Conservation (phyloP, 2,888 invertebrate species). For the Ellobium chinense region DNA sequence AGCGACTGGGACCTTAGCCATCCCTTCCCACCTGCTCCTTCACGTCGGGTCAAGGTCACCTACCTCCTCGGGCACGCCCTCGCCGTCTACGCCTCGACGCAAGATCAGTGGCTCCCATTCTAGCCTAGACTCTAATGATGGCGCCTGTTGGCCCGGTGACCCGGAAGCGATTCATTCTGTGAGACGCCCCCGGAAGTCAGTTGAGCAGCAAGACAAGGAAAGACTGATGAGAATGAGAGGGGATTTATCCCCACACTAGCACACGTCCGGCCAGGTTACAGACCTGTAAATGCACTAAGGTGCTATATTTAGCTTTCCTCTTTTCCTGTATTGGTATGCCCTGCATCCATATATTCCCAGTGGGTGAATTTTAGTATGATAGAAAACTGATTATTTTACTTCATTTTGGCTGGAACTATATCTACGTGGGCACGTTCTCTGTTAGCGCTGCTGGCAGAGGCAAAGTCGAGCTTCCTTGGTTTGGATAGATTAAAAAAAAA, state of each 20-base stretch:
- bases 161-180: constrained; percentile 69
- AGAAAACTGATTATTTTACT: too few relatives aligned
- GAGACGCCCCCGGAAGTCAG: constrained; percentile 62
- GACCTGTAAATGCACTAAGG: too few relatives aligned
- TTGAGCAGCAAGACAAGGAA: constrained; percentile 63
- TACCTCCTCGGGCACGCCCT: constrained; percentile 27
- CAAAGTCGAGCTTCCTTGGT: too few relatives aligned
- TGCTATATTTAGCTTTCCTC: too few relatives aligned
- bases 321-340: too few relatives aligned
- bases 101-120: constrained; percentile 23
- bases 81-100: constrained; percentile 37
- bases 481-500: too few relatives aligned
- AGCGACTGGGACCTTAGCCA: constrained; percentile 60
- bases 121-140: constrained; percentile 41
- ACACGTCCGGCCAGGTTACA: too few relatives aligned
- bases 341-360: too few relatives aligned
- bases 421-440: too few relatives aligned
- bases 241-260: not conserved
- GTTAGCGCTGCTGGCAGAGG: too few relatives aligned
- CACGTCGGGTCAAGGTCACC: not conserved
- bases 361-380: too few relatives aligned
- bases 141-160: constrained; percentile 57
- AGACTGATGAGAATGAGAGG: constrained; percentile 18
- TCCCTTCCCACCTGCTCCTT: constrained; percentile 32
- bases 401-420: too few relatives aligned